These are phyloP conservation scores for Heteromurus nitidus DNA, from an alignment of 2,888 invertebrate species.

Conservation along the genomic window DNA sequence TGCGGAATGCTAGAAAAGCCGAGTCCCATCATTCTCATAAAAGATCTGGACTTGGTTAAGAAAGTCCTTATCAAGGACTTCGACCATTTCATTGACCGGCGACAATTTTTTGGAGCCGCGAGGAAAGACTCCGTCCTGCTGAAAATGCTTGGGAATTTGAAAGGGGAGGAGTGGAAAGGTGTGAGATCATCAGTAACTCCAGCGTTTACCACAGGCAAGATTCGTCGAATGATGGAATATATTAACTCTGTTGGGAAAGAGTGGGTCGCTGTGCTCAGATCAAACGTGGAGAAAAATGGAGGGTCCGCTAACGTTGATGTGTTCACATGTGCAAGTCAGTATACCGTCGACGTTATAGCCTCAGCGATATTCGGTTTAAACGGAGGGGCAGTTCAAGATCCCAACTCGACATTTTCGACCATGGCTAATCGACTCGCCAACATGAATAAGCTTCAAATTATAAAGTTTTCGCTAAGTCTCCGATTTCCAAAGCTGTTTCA, in stretches of 20 bases:
- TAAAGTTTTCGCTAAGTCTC: constrained; percentile 30
- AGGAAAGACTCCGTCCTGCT: not conserved
- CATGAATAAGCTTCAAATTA: constrained; percentile 17
- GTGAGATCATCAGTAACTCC: constrained; percentile 48
- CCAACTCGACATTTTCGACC: constrained; percentile 21
- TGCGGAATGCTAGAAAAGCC: constrained; percentile 17
- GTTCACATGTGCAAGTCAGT: not conserved
- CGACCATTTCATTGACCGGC: constrained; percentile 54
- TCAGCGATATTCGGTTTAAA: constrained; percentile 39
- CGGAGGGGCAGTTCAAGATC: constrained; percentile 18
- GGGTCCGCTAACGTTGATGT: constrained; percentile 4
- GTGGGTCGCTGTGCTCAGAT: constrained; percentile 11
- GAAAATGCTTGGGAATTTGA: constrained; percentile 10
- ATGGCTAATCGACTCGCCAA: constrained; percentile 32
- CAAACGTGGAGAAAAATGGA: not conserved
- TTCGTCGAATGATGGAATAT: constrained; percentile 49
- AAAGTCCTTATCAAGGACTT: constrained; percentile 63
- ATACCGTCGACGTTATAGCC: constrained; percentile 40
- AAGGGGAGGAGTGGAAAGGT: constrained; percentile 53
- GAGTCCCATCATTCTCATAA: constrained; percentile 12
- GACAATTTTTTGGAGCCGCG: constrained; percentile 2
- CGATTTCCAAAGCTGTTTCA: constrained; percentile 23
- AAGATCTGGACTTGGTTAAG: constrained; percentile 54
- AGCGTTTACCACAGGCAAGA: constrained; percentile 59
- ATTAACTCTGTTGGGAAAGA: constrained; percentile 39